phyloP scores from a whole-genome alignment of 2,797 vertebrate species.

The Muraenolepis orangiensis region DNA sequence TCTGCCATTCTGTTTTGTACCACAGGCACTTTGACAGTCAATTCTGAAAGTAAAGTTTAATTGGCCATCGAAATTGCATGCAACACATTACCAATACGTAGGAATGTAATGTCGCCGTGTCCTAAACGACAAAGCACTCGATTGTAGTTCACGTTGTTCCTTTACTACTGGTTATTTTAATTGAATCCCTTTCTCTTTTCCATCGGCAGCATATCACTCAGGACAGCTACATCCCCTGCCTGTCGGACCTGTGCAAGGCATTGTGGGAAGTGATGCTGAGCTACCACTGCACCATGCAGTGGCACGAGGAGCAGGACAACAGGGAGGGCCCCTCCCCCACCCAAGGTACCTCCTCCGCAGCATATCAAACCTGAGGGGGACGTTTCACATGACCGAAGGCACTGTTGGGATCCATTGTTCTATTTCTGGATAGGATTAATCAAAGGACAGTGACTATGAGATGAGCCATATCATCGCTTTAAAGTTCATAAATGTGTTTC shows the following conservation, averaged over 20 bases:
- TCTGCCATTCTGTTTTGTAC: background rate
- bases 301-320: conserved; percentile 90
- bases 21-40: background rate
- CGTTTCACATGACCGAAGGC: no score
- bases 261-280: conserved; percentile 99
- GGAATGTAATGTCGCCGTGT: background rate
- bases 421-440: no score
- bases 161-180: background rate
- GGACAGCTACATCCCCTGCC: conserved; percentile 98
- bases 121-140: background rate
- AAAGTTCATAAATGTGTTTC: no score
- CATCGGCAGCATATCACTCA: conserved; percentile 86
- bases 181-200: conserved; percentile 13
- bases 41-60: background rate
- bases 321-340: conserved; percentile 60
- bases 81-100: background rate
- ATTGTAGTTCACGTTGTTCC: background rate
- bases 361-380: no score
- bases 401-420: no score
- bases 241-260: conserved; percentile 96
- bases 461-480: background rate
- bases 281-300: conserved; percentile 95
- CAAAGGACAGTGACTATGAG: background rate
- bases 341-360: conserved; percentile 66
- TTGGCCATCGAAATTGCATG: background rate